Base-by-base conservation (phyloP, 2,113 vertebrate species). In the Siphamia tubifer region DNA sequence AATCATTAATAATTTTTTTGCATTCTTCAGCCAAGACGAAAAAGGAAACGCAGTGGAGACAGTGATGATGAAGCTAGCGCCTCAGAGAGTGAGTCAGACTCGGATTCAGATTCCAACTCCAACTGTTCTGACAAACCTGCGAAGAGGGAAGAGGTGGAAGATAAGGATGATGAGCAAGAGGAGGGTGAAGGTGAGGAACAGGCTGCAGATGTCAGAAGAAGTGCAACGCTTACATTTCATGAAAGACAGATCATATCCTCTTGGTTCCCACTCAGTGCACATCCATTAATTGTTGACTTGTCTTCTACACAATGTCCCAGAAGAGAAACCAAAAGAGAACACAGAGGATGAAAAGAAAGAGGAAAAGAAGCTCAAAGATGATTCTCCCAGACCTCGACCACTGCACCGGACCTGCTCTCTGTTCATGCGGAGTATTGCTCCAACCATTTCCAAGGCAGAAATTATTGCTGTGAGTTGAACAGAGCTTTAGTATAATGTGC, bases 351-450 rank as follows among this genome's bases (percentile, higher is more conserved):
- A 89, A n/a, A 92, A 92, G 47, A 93, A 92, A 24, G 89, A 94
- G 1, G 93, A 95, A 54, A 94, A 94, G 20, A 85, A 93, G 6
- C 60, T 81, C 0, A 95, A 94, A 81, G 90, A 93, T 8, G 95
- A 95, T 10, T 74, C 89, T 5, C 93, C 92, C 15, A 93, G 93
- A 51, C 96, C 96, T 0, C 92, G 95, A 2, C 94, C 96, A 0
- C 88, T 96, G 10, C 95, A 98, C 80, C 94, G 92, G 83, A 97
- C 96, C 6, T 96, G 93, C 67, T 97, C 95, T 1, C 91, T 97
- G 55, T 98, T 98, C 74, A 95, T 98, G 93, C 92, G 95, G 60
- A 97, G 94, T 80, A 96, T 98, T 0, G 94, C 96, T 1, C 96
- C 96, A 11, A 91, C 94, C 48, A 98, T 97, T 62, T 95, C 95